A percentile compares a stretch with the other conserved stretches of the same genome.
Evolutionary conservation across 92 coral and sea anemone species (phyloP).

Genomic region (Palythoa grandiflora): DNA sequence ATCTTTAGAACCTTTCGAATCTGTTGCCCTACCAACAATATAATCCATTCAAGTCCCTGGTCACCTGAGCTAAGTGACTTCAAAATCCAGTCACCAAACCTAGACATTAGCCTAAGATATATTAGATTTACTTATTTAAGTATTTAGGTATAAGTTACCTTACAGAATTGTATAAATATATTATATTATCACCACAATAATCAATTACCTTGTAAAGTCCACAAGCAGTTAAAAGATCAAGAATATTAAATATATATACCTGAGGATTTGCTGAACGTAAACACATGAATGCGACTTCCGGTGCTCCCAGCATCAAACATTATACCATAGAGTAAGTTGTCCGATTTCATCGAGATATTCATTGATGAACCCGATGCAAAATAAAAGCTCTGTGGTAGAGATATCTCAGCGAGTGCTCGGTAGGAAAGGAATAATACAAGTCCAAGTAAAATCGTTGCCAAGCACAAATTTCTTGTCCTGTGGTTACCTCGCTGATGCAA

Average conservation of each 20-base stretch:
- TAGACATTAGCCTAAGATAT: too few relatives aligned
- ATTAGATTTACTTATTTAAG: too few relatives aligned
- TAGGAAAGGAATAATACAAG: slow-evolving; percentile 34
- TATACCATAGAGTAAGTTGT: slow-evolving; percentile 68
- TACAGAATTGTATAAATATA: too few relatives aligned
- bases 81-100: too few relatives aligned
- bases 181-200: too few relatives aligned
- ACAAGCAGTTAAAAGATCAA: not conserved
- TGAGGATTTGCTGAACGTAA: slow-evolving; percentile 61
- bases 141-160: too few relatives aligned
- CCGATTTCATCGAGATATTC: slow-evolving; percentile 1
- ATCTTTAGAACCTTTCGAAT: too few relatives aligned
- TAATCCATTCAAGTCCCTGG: too few relatives aligned
- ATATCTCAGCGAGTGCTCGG: slow-evolving; percentile 13
- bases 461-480: slow-evolving; percentile 34
- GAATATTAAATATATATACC: slow-evolving; percentile 43
- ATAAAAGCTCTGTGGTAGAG: slow-evolving; percentile 7
- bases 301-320: slow-evolving; percentile 99
- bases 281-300: slow-evolving; percentile 92
- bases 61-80: too few relatives aligned
- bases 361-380: slow-evolving; percentile 35
- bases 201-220: too few relatives aligned
- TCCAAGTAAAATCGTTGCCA: not conserved
- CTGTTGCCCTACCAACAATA: too few relatives aligned
- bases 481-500: slow-evolving; percentile 12